These are phyloP conservation scores for Drosophila mauritiana DNA, from an alignment of 1,140 invertebrate genomes.

Conservation along the genomic window DNA sequence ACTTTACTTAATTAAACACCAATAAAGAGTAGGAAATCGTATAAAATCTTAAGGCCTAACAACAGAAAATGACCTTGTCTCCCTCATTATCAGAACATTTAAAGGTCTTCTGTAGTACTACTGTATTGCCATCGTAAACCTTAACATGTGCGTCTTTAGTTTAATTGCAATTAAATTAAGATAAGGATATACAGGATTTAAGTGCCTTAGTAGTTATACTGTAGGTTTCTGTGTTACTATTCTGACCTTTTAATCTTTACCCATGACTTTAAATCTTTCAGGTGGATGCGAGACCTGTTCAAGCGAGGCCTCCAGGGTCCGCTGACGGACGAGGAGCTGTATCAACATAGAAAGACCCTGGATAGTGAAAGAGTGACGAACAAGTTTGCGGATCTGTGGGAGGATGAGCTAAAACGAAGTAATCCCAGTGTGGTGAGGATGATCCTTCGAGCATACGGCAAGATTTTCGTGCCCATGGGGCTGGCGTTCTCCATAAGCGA, in stretches of 20 bases:
- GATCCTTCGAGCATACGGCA: conserved; percentile 86
- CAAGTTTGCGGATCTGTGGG: conserved; percentile 75
- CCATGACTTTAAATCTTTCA: conserved; percentile 33
- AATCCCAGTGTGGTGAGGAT: conserved; percentile 86
- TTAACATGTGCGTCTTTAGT: neutral
- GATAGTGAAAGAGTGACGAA: conserved; percentile 74
- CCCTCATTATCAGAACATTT: conserved; percentile 14
- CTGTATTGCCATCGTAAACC: conserved; percentile 11
- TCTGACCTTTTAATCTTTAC: conserved; percentile 4
- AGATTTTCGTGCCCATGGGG: conserved; percentile 85
- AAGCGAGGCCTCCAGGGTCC: conserved; percentile 84
- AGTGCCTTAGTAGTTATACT: neutral
- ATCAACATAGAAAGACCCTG: conserved; percentile 78
- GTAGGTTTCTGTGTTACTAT: too few species aligned
- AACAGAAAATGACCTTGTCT: conserved; percentile 13
- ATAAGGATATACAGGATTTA: neutral
- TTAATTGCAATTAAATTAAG: neutral
- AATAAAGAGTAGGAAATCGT: conserved; percentile 17
- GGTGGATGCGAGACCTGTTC: conserved; percentile 85
- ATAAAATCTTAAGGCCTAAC: conserved; percentile 16
- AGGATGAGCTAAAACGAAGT: conserved; percentile 67
- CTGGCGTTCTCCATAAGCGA: conserved; percentile 85
- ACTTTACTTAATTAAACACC: conserved; percentile 12
- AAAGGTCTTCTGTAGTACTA: conserved; percentile 10
- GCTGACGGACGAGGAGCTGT: conserved; percentile 85